Evolutionary conservation across 2,888 invertebrate species (phyloP), one percentile per base, ranked within the genome.

Genomic region (Ctenicera cuprea): DNA sequence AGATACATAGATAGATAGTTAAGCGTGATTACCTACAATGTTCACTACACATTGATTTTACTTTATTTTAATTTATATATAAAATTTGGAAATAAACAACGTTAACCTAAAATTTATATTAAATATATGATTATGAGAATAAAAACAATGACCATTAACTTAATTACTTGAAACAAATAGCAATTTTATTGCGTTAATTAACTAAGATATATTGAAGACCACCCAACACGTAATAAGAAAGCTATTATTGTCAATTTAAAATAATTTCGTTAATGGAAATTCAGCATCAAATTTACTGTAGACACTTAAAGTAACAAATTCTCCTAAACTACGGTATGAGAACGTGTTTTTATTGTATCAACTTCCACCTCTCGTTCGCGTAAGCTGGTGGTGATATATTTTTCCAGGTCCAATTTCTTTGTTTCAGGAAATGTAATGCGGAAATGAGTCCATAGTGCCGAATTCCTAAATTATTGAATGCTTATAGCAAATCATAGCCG

Each of bases 391-490:
- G 52, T 52, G 52, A 52, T 52, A 20, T 52, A 52, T 52, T 65
- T 65, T 33, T 33, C 50, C 26, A 50, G 37, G 52, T 52, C 50
- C 65, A 50, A 65, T 65, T 50, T 52, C 50, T 65, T 65, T 65
- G 65, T 65, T 61, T 52, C 33, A 65, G 50, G 50, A 65, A 52
- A 65, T 52, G 52, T 52, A 52, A 52, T 52, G 52, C 20, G 52
- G 52, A 52, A 52, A 52, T 52, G 52, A 52, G 52, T 26, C n/a
- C 52, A 52, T 65, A 38, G 50, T 38, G 45, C 38, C 20, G 22
- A 52, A 65, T 65, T 65, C 50, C n/a, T 37, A 65, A 65, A 65
- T 65, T 65, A 65, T 65, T 65, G 50, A 38, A 50, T 33, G 33
- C 7, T 33, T 63, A 63, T 63, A 45, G 43, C 18, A 30, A 48